phyloP scores from a whole-genome alignment of 2,797 vertebrate species.

The Lithobates pipiens region DNA sequence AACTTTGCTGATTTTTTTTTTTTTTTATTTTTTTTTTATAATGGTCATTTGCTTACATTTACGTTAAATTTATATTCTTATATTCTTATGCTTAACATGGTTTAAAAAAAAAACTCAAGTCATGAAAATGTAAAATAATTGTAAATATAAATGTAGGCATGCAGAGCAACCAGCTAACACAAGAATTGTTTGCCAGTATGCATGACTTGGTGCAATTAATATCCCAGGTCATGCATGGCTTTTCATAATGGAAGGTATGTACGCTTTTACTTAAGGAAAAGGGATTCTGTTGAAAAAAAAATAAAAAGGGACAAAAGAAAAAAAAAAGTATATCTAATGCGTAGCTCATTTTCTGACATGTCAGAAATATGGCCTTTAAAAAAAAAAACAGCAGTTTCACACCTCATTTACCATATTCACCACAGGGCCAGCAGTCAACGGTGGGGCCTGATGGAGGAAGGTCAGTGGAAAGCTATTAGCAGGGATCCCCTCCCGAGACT shows the following conservation, averaged over 20 bases:
- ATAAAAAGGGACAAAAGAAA: conserved; percentile 61
- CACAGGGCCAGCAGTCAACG: conserved; percentile 73
- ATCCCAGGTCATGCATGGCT: conserved; percentile 78
- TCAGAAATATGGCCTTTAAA: conserved; percentile 71
- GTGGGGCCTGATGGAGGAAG: conserved; percentile 72
- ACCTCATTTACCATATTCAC: conserved; percentile 80
- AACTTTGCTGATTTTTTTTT: too few species aligned
- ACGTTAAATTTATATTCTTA: too few species aligned
- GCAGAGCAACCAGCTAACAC: conserved; percentile 82
- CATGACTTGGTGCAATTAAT: conserved; percentile 80
- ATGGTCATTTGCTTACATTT: too few species aligned
- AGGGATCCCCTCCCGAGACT: conserved; percentile 75
- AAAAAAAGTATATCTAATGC: conserved; percentile 69
- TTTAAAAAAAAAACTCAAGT: conserved; percentile 53
- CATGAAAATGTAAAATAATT: conserved; percentile 77
- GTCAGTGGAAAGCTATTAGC: conserved; percentile 83
- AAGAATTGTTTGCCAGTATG: conserved; percentile 78
- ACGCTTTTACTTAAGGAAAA: conserved; percentile 38
- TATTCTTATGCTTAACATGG: conserved; percentile 66
- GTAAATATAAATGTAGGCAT: conserved; percentile 84
- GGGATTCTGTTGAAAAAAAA: conserved; percentile 66
- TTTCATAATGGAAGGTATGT: conserved; percentile 74
- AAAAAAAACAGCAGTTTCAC: conserved; percentile 74
- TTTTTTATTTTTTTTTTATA: too few species aligned
- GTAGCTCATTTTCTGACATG: conserved; percentile 73